These are phyloP conservation scores for Natator depressus DNA, from an alignment of 2,113 vertebrate species.

Conservation along the genomic window DNA sequence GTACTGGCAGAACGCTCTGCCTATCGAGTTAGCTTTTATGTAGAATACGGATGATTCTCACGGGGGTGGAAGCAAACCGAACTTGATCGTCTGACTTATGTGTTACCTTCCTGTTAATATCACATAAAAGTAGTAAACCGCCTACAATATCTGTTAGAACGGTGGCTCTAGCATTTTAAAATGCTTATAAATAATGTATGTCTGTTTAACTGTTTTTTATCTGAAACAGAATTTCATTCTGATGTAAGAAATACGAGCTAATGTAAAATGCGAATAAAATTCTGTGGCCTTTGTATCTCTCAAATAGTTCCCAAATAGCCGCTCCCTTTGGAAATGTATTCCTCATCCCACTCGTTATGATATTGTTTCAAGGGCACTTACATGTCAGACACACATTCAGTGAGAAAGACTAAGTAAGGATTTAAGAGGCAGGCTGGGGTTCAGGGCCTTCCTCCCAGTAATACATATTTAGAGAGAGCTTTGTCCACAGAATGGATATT, in stretches of 20 bases:
- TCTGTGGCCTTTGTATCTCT: not conserved
- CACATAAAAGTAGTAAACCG: not conserved
- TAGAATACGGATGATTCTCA: not conserved
- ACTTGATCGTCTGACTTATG: not conserved
- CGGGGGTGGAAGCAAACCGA: not conserved
- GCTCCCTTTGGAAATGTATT: not conserved
- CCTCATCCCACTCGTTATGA: accelerated
- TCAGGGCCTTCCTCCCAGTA: not conserved
- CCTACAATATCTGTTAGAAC: not conserved
- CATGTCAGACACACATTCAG: too few relatives aligned
- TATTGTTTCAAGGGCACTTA: not conserved
- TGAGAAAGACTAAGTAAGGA: not conserved
- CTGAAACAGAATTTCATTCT: constrained; percentile 25
- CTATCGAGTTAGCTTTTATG: not conserved
- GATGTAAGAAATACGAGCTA: not conserved
- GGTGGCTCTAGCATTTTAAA: not conserved
- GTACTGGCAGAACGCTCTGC: not conserved
- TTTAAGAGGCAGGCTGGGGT: not conserved
- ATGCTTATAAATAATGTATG: not conserved
- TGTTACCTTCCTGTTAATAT: not conserved
- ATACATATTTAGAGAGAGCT: not conserved
- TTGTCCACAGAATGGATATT: not conserved
- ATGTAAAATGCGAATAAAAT: not conserved
- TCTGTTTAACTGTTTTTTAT: not conserved
- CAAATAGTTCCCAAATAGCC: not conserved